Percentiles rank a stretch among this genome's conserved stretches.
These are phyloP conservation scores for Drosophila maculinotata DNA, from an alignment of 2,888 invertebrate genomes.

Conservation along the genomic window DNA sequence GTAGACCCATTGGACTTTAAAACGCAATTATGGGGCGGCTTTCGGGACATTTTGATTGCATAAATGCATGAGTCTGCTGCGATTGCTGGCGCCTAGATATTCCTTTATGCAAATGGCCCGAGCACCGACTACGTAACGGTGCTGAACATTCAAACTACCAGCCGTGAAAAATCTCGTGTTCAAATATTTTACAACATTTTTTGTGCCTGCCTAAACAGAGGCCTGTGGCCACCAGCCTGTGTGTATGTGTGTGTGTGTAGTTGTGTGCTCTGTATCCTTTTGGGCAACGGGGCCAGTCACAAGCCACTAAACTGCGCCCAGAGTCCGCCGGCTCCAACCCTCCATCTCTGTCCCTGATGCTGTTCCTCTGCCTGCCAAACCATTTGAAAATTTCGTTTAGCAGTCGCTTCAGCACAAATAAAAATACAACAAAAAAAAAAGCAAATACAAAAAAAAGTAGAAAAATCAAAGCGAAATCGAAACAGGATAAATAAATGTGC, in stretches of 20 bases:
- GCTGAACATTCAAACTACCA: conserved; percentile 81
- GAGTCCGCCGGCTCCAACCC: conserved; percentile 18
- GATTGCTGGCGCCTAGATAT: conserved; percentile 51
- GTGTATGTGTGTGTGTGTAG: conserved; percentile 11
- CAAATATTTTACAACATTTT: conserved; percentile 80
- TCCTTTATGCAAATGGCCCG: conserved; percentile 70
- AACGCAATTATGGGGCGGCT: conserved; percentile 57
- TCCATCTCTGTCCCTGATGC: conserved; percentile 7
- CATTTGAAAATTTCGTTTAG: conserved; percentile 81
- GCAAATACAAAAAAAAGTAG: conserved; percentile 31
- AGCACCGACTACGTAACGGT: conserved; percentile 66
- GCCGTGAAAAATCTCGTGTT: conserved; percentile 81
- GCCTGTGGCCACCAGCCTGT: conserved; percentile 26
- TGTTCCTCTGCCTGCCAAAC: conserved; percentile 63
- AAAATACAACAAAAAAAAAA: conserved; percentile 21
- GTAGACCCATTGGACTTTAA: conserved; percentile 31
- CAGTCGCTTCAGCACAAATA: conserved; percentile 38
- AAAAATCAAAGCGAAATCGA: conserved; percentile 81
- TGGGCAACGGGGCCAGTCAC: conserved; percentile 42
- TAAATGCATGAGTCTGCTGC: conserved; percentile 58
- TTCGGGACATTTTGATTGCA: conserved; percentile 55
- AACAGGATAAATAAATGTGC: conserved; percentile 82
- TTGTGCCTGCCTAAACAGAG: conserved; percentile 71
- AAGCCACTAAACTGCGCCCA: conserved; percentile 68
- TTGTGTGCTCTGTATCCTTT: conserved; percentile 21